phyloP scores from a whole-genome alignment of 2,113 vertebrate genomes.

The Lanius ludovicianus region DNA sequence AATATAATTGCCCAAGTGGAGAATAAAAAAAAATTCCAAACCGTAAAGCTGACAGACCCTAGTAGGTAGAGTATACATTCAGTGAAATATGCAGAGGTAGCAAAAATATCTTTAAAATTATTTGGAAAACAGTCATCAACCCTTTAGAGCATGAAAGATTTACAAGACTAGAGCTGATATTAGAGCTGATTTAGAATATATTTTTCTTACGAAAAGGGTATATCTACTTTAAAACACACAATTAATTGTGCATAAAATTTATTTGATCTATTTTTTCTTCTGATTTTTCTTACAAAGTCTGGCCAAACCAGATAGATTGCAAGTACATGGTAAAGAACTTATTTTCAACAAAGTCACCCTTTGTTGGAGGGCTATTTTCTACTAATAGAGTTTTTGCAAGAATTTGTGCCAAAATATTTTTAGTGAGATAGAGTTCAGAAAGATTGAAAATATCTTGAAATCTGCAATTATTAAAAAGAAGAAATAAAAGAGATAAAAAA shows the following conservation, averaged over 20 bases:
- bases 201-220: not conserved
- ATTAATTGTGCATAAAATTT: not conserved
- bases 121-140: not conserved
- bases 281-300: not conserved
- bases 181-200: not conserved
- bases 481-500: not conserved
- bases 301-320: not conserved
- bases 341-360: not conserved
- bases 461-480: constrained; percentile 52
- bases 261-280: not conserved
- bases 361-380: not conserved
- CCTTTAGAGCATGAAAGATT: not conserved
- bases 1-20: not conserved
- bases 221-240: not conserved
- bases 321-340: not conserved
- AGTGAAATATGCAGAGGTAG: not conserved
- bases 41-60: not conserved
- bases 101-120: not conserved
- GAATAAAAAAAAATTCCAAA: not conserved
- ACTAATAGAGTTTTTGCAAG: constrained; percentile 29
- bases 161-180: too few species aligned
- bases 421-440: constrained; percentile 31
- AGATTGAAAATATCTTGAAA: constrained; percentile 52
- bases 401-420: constrained; percentile 39
- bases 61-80: not conserved